These are phyloP conservation scores for Dichetophora obliterata DNA, from an alignment of 2,888 invertebrate species.

Conservation along the genomic window DNA sequence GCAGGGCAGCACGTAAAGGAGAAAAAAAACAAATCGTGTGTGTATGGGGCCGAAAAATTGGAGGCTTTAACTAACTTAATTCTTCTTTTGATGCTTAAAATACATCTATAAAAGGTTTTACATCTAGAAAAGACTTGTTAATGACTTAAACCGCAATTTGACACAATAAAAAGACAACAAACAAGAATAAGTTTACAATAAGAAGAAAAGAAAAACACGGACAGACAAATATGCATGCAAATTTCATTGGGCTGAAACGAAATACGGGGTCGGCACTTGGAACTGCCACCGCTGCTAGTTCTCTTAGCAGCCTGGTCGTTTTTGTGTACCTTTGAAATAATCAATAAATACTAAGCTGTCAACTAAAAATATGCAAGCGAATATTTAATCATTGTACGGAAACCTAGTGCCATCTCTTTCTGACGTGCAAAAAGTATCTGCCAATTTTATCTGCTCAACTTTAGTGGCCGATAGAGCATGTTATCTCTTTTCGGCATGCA, in stretches of 20 bases:
- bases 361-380: constrained; percentile 42
- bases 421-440: constrained; percentile 38
- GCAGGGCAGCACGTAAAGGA: neutral
- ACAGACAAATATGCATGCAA: neutral
- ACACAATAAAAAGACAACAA: neutral
- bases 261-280: neutral
- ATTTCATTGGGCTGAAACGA: neutral
- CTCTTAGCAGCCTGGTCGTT: constrained; percentile 47
- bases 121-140: too few species aligned
- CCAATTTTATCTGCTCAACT: constrained; percentile 10
- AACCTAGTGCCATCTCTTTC: constrained; percentile 40
- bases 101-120: too few species aligned
- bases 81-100: neutral
- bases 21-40: neutral
- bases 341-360: constrained; percentile 62
- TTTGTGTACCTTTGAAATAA: constrained; percentile 66
- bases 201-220: neutral
- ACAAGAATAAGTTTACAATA: neutral
- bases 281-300: neutral
- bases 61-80: neutral
- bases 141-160: too few species aligned
- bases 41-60: neutral
- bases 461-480: neutral
- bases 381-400: neutral
- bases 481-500: constrained; percentile 40